phyloP scores from a whole-genome alignment of 2,888 invertebrate species.

The Clunio marinus region DNA sequence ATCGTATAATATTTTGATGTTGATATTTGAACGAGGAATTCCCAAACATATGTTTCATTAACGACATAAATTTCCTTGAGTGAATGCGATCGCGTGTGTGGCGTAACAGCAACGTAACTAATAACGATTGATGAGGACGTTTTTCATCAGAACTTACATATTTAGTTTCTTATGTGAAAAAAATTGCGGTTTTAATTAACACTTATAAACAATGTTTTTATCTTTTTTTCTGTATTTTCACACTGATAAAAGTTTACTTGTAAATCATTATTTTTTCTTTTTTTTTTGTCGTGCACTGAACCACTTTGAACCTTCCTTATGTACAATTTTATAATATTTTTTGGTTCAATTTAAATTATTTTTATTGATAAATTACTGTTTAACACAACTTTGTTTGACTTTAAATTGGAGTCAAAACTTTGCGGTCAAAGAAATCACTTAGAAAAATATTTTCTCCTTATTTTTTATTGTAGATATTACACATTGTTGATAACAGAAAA shows the following conservation, averaged over 20 bases:
- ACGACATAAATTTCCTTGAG: background rate
- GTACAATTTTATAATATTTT: too few species aligned
- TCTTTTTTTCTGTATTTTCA: background rate
- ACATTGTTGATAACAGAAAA: conserved; percentile 36
- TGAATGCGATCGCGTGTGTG: background rate
- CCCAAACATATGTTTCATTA: conserved; percentile 34
- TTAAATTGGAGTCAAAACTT: too few species aligned
- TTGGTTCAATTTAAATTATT: background rate
- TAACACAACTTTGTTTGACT: background rate
- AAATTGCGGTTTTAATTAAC: conserved; percentile 5
- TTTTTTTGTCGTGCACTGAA: too few species aligned
- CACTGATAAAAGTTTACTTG: conserved; percentile 10
- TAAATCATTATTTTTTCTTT: conserved; percentile 3
- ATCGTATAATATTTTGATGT: background rate
- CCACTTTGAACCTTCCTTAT: too few species aligned
- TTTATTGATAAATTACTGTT: background rate
- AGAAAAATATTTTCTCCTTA: background rate
- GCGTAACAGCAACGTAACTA: background rate
- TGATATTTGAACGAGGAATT: background rate
- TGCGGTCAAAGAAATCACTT: background rate
- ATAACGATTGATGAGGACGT: background rate
- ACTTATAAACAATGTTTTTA: conserved; percentile 9
- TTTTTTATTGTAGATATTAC: conserved; percentile 14
- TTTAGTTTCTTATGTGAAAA: background rate
- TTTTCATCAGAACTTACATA: conserved; percentile 1